phyloP scores from a whole-genome alignment of 2,797 vertebrate genomes.

The Hippocampus kuda region DNA sequence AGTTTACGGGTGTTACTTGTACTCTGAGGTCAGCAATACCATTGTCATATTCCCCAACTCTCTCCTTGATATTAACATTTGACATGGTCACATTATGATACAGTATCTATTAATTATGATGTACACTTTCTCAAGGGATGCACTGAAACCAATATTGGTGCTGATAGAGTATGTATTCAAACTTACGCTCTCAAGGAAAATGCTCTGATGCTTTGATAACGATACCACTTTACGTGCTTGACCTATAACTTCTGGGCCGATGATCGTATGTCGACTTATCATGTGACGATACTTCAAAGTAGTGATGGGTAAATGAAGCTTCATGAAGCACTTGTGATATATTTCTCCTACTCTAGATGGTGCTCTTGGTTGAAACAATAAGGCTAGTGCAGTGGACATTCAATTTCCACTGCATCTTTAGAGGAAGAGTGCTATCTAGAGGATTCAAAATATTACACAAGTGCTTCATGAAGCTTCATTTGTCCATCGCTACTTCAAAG shows the following conservation, averaged over 20 bases:
- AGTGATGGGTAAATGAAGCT: no score
- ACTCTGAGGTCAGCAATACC: slow-evolving; percentile 36
- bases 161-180: neutral
- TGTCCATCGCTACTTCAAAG: neutral
- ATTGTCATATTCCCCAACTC: slow-evolving; percentile 9
- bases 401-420: no score
- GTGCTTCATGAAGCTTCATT: no score
- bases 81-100: slow-evolving; percentile 11
- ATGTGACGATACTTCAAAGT: no score
- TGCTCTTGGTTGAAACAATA: no score
- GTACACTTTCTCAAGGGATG: slow-evolving; percentile 6
- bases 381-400: no score
- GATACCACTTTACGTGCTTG: neutral
- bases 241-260: no score
- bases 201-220: neutral
- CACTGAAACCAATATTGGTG: neutral
- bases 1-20: slow-evolving; percentile 58
- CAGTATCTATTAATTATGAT: slow-evolving; percentile 9
- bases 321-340: no score
- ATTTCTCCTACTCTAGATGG: no score
- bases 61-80: neutral
- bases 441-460: no score
- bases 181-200: neutral
- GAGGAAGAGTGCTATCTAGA: neutral
- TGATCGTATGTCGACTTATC: no score